Evolutionary conservation across 2,797 vertebrate genomes (phyloP), one percentile per base, ranked within the genome.

Genomic region (Remorina albescens): DNA sequence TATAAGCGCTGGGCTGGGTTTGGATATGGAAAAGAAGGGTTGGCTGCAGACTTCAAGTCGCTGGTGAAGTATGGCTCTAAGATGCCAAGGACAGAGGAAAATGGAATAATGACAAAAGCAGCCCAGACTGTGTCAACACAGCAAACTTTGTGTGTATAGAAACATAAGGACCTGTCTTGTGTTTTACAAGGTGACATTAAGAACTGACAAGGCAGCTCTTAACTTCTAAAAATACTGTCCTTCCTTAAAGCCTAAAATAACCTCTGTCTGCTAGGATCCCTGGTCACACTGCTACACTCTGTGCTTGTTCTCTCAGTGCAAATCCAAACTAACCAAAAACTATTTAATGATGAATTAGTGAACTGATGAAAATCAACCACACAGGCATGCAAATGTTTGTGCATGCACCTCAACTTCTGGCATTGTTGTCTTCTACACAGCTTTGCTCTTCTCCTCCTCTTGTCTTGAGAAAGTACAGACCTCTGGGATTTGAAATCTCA

Each of bases 381-480:
- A 61, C 76, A 53, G 57, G 36, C 54, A 50, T 49, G 62, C 69
- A 51, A n/a, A 74, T 32, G 60, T 46, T 26, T 65, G 44, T 79
- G 67, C 58, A 9, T 59, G 71, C 77, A 75, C 58, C 77, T 81
- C 75, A 92, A 88, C 90, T 87, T 88, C 90, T 83, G 78, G 85
- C 67, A 76, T 88, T 60, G 88, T 81, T 76, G 89, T 81, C 92
- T 86, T 92, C 88, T 88, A 93, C 74, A 92, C 90, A 44, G 87
- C 88, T 86, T 80, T 77, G 86, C 90, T 95, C 86, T 76, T 65
- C 91, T 86, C 87, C 59, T 80, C 71, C 51, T 84, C 74, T 94
- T 78, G 94, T 89, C 85, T 94, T 94, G 92, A 94, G 88, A 94
- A 95, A 91, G 82, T 87, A 71, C 79, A 93, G 69, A 61, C 83